These are phyloP conservation scores for Nibea albiflora DNA, from an alignment of 2,113 vertebrate genomes.

Conservation along the genomic window DNA sequence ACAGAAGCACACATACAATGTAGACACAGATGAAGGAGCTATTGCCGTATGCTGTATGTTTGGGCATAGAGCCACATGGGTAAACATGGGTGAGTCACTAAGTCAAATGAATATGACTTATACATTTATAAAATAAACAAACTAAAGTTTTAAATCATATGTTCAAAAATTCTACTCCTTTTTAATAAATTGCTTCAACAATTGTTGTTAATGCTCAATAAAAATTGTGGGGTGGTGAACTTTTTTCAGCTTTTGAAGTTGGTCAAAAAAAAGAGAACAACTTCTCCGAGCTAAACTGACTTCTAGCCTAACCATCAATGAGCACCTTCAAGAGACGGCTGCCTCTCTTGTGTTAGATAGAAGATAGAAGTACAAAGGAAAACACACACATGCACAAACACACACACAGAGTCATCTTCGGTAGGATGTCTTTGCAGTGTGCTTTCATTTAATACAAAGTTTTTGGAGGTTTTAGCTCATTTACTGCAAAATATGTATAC, in stretches of 20 bases:
- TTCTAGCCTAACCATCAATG: background rate
- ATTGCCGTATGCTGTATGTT: background rate
- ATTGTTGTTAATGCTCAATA: too few species aligned
- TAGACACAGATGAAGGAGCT: background rate
- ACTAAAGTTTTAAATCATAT: background rate
- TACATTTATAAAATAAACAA: too few species aligned
- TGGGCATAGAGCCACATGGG: too few species aligned
- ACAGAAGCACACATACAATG: constrained; percentile 19
- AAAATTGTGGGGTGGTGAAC: too few species aligned
- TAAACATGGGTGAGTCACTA: too few species aligned
- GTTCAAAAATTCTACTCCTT: too few species aligned
- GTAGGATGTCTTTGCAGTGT: background rate
- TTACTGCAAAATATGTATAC: background rate
- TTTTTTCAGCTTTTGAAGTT: too few species aligned
- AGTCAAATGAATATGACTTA: too few species aligned
- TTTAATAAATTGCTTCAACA: too few species aligned
- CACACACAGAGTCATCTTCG: background rate
- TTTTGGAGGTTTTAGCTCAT: background rate
- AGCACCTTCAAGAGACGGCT: background rate
- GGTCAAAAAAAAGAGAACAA: too few species aligned
- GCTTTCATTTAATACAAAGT: background rate
- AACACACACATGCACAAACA: background rate
- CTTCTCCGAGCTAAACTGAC: background rate
- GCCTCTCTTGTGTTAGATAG: background rate
- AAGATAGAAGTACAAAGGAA: background rate